These are phyloP conservation scores for Akabosia matsudoensis DNA, from an alignment of 1,140 invertebrate genomes.

Conservation along the genomic window DNA sequence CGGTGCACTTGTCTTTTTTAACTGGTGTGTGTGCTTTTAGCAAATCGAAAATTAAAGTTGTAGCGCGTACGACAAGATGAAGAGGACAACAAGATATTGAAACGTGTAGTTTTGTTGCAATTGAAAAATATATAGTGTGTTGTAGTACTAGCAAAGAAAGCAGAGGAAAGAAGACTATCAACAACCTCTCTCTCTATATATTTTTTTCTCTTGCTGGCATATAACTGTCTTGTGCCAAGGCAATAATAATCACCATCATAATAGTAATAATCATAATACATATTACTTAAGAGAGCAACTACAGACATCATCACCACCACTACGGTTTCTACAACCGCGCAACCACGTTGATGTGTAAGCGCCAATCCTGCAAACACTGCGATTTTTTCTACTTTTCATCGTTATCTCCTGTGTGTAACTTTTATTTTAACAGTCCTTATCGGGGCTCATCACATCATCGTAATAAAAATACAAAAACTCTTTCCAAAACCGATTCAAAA, in stretches of 20 bases:
- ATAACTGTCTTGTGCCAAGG: not conserved
- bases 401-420: no score
- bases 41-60: not conserved
- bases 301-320: not conserved
- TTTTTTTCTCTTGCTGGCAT: not conserved
- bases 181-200: no score
- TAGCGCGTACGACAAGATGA: not conserved
- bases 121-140: no score
- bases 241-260: slow-evolving; percentile 11
- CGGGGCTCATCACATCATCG: no score
- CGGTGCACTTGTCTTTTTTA: slow-evolving; percentile 8
- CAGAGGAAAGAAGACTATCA: not conserved
- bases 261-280: slow-evolving; percentile 9
- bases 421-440: no score
- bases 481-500: no score
- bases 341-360: not conserved
- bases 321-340: not conserved
- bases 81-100: not conserved
- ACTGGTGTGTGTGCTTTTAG: not conserved
- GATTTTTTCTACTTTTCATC: no score
- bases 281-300: not conserved
- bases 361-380: no score
- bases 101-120: not conserved
- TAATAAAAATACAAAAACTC: no score
- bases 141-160: not conserved